Evolutionary conservation across 2,113 vertebrate species (phyloP), one percentile per base, ranked within the genome.

Genomic region (Falco punctatus): DNA sequence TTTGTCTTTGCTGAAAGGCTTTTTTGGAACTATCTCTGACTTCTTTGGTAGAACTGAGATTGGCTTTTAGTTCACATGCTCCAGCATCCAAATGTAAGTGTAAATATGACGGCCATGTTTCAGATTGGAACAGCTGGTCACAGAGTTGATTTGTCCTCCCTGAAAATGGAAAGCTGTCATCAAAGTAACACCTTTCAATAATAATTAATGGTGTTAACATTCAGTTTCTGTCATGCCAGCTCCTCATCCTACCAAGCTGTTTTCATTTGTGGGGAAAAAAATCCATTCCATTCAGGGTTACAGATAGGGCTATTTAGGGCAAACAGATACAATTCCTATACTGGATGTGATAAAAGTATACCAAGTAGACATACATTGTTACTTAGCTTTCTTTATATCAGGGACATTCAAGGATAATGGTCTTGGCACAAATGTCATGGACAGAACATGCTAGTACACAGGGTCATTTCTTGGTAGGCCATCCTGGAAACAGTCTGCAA

Each of bases 121-220:
- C 91, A 96, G 80, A 81, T 70, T 38, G 19, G 23, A 95, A 91
- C 90, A 94, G 54, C 64, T 95, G 72, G 38, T 90, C n/a, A 35
- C 6, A 59, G 28, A 33, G 44, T 73, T 73, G 42, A 78, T 84
- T 86, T 91, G 54, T 78, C 15, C 38, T 59, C 27, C 28, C 54
- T 71, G 26, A 71, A 86, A 74, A 22, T 81, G 44, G 46, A 91
- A 81, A 84, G 35, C 46, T 91, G 52, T 92, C 59, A 35, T 78
- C 6, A 0, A 77, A 69, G 14, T 88, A 94, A 77, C 88, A 90
- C 55, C 59, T 92, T 88, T 92, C 86, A 94, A 12, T 78, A 55
- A 86, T 51, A 77, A 78, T 70, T 92, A 73, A 54, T 81, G 35
- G 75, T 94, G 94, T 7, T 88, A 95, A 96, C 67, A 83, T 83